Evolutionary conservation across 2,888 invertebrate genomes (phyloP).

Genomic region (Sinopyrophorus schimmeli): DNA sequence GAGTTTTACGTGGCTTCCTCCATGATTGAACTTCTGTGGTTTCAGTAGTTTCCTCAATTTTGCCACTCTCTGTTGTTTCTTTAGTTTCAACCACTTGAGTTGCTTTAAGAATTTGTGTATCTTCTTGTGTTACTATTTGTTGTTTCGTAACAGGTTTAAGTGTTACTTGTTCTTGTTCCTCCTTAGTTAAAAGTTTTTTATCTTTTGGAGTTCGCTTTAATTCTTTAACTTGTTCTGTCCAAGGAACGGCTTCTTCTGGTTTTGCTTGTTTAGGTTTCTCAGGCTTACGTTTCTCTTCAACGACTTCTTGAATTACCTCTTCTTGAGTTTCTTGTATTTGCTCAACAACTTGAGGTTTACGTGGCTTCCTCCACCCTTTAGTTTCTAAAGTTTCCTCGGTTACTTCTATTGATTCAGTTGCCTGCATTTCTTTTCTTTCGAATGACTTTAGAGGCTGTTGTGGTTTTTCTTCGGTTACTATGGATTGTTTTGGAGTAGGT

Average conservation of each 20-base stretch:
- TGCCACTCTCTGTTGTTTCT: neutral
- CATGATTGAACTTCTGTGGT: conserved; percentile 20
- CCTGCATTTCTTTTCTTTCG: conserved; percentile 31
- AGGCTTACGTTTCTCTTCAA: conserved; percentile 43
- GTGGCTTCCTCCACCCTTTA: conserved; percentile 25
- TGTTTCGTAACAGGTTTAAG: conserved; percentile 45
- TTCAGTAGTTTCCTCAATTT: conserved; percentile 2
- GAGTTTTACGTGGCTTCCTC: conserved; percentile 22
- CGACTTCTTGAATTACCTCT: conserved; percentile 41
- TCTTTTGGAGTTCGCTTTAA: conserved; percentile 54
- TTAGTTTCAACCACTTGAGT: neutral
- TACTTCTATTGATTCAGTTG: conserved; percentile 47
- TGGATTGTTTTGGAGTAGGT: conserved; percentile 17
- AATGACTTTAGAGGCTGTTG: too few species aligned
- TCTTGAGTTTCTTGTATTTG: conserved; percentile 41
- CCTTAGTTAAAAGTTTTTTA: conserved; percentile 50
- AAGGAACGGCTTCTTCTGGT: conserved; percentile 46
- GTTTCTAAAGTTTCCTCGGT: conserved; percentile 50
- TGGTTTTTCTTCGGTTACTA: conserved; percentile 8
- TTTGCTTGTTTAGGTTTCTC: conserved; percentile 16
- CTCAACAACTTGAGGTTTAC: too few species aligned
- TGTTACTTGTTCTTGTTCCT: conserved; percentile 55
- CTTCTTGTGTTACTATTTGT: conserved; percentile 9
- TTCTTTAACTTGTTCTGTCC: conserved; percentile 64
- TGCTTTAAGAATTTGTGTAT: neutral